Conservation (phyloP, 1,140 invertebrate genomes). For the Apocrypta bakeri region DNA sequence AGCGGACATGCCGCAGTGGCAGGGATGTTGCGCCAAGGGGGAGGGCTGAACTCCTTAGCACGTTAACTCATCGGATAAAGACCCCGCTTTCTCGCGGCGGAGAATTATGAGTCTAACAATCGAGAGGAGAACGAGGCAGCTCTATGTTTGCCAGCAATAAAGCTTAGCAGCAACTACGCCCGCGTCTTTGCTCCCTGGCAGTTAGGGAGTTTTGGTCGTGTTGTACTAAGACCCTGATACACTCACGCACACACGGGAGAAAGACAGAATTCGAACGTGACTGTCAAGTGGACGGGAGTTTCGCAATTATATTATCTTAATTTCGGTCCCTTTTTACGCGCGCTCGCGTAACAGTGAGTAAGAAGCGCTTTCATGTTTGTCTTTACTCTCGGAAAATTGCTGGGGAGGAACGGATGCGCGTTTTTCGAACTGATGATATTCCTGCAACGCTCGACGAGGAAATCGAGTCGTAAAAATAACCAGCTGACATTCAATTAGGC, state of each 20-base stretch:
- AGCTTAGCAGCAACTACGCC: conserved; percentile 50
- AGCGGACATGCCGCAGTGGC: background rate
- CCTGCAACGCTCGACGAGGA: too few relatives aligned
- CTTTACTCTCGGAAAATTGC: background rate
- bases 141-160: conserved; percentile 56
- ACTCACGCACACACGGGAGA: background rate
- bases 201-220: background rate
- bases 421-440: background rate
- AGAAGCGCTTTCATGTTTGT: conserved; percentile 10
- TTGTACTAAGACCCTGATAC: conserved; percentile 14
- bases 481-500: background rate
- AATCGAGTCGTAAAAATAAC: background rate
- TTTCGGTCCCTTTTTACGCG: conserved; percentile 29
- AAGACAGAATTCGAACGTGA: conserved; percentile 5
- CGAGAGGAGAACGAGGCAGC: background rate
- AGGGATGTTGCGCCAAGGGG: conserved; percentile 42
- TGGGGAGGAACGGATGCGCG: background rate
- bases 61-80: conserved; percentile 43
- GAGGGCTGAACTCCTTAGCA: conserved; percentile 29
- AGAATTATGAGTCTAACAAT: conserved; percentile 39
- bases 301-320: conserved; percentile 40
- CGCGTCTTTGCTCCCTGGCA: conserved; percentile 41
- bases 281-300: conserved; percentile 36
- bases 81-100: background rate
- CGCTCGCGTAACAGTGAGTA: too few relatives aligned